phyloP scores from a whole-genome alignment of 2,113 vertebrate genomes.

The Labeo rohita region DNA sequence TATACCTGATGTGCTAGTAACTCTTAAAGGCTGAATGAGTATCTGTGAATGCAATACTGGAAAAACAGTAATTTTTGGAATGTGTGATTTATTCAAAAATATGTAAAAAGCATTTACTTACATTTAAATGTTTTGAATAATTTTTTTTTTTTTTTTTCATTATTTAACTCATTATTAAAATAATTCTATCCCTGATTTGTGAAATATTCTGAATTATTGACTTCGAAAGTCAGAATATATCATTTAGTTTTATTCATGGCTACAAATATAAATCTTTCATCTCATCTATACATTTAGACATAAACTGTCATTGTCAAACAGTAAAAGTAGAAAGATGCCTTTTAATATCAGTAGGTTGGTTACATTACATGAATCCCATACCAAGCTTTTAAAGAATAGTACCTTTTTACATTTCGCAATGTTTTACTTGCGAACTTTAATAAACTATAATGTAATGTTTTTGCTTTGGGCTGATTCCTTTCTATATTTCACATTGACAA shows the following conservation, averaged over 20 bases:
- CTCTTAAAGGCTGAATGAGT: not conserved
- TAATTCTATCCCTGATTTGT: constrained; percentile 50
- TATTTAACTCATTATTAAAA: constrained; percentile 7
- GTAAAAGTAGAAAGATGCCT: constrained; percentile 16
- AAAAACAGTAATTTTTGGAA: not conserved
- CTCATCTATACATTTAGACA: constrained; percentile 58
- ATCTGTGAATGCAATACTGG: not conserved
- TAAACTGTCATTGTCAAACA: constrained; percentile 58
- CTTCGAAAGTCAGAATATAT: constrained; percentile 40
- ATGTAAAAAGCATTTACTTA: not conserved
- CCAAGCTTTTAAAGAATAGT: constrained; percentile 13
- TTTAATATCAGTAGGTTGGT: constrained; percentile 38
- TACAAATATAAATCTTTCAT: constrained; percentile 41
- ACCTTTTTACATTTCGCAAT: constrained; percentile 5
- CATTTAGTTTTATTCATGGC: constrained; percentile 54
- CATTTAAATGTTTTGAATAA: not conserved
- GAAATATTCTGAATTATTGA: constrained; percentile 27
- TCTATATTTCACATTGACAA: constrained; percentile 55
- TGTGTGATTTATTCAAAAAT: not conserved
- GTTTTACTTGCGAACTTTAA: not conserved
- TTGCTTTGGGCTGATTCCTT: not conserved
- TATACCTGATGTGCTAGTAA: not conserved
- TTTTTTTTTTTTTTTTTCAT: not conserved
- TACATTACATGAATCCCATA: constrained; percentile 33
- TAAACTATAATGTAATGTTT: not conserved